Evolutionary conservation across 2,797 vertebrate genomes (phyloP).

Genomic region (Gymnodraco acuticeps): DNA sequence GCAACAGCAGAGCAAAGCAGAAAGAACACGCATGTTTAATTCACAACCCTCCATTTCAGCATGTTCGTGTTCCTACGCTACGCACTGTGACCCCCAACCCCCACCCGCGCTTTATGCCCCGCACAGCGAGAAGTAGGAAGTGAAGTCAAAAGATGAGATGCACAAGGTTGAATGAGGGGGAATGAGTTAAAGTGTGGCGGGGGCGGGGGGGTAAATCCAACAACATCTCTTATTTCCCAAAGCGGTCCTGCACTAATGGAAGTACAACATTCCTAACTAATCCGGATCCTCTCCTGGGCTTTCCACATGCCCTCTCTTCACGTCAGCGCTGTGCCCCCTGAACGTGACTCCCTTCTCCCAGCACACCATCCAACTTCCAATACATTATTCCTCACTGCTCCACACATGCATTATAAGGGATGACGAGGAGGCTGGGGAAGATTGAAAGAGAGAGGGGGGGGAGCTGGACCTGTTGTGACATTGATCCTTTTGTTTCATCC

Average conservation of each 20-base stretch:
- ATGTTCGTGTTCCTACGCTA: conserved; percentile 71
- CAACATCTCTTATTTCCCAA: conserved; percentile 69
- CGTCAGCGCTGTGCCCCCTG: conserved; percentile 30
- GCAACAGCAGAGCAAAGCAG: conserved; percentile 67
- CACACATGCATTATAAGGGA: conserved; percentile 21
- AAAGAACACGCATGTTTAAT: conserved; percentile 83
- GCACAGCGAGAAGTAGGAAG: conserved; percentile 37
- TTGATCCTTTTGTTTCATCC: conserved; percentile 45
- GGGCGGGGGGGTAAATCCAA: conserved; percentile 50
- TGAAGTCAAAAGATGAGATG: conserved; percentile 52
- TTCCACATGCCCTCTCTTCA: conserved; percentile 35
- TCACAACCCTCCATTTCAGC: conserved; percentile 81
- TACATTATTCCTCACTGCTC: conserved; percentile 43
- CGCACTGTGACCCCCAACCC: conserved; percentile 59
- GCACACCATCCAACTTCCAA: conserved; percentile 34
- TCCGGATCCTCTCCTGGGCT: conserved; percentile 61
- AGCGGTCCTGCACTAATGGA: conserved; percentile 65
- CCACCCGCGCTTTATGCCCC: conserved; percentile 26
- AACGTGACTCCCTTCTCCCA: conserved; percentile 43
- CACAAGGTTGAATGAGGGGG: conserved; percentile 42
- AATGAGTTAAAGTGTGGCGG: conserved; percentile 25
- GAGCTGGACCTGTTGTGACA: conserved; percentile 26
- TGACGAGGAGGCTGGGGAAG: neutral
- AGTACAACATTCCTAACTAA: conserved; percentile 72
- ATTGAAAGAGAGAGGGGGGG: conserved; percentile 5